A percentile compares a stretch with the other conserved stretches of the same genome.
Conservation (phyloP, 2,113 vertebrate genomes). For the Smithornis capensis region DNA sequence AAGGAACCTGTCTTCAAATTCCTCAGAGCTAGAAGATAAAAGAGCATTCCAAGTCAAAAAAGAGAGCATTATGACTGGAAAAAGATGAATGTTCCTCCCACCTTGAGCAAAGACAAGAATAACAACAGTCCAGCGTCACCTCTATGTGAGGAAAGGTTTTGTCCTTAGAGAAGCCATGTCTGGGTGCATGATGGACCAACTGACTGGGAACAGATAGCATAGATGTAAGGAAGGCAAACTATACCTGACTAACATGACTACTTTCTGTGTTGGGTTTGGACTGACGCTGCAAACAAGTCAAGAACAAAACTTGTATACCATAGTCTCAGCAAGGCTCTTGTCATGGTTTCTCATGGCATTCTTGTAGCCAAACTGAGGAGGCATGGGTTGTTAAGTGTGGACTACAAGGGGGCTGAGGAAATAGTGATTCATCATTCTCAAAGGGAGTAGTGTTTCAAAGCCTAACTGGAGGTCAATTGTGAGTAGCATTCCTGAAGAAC, state of each 20-base stretch:
- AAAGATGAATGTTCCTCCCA: neutral
- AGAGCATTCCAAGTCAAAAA: neutral
- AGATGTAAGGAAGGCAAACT: neutral
- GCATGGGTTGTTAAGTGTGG: neutral
- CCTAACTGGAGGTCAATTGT: neutral
- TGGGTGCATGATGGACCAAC: accelerated
- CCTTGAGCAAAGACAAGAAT: neutral
- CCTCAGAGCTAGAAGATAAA: neutral
- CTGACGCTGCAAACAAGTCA: neutral
- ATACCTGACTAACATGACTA: neutral
- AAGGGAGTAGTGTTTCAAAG: neutral
- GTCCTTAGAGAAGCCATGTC: neutral
- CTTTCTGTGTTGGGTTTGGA: neutral
- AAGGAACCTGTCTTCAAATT: neutral
- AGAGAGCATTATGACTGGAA: neutral
- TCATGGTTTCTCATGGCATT: neutral
- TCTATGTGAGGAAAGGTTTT: neutral
- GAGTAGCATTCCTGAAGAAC: neutral
- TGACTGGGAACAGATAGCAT: neutral
- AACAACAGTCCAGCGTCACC: neutral
- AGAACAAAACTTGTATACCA: neutral
- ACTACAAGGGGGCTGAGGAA: neutral
- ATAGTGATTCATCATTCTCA: neutral
- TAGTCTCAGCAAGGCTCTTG: neutral
- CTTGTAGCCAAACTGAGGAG: neutral